Evolutionary conservation across 2,797 vertebrate genomes (phyloP).

Genomic region (Molothrus ater): DNA sequence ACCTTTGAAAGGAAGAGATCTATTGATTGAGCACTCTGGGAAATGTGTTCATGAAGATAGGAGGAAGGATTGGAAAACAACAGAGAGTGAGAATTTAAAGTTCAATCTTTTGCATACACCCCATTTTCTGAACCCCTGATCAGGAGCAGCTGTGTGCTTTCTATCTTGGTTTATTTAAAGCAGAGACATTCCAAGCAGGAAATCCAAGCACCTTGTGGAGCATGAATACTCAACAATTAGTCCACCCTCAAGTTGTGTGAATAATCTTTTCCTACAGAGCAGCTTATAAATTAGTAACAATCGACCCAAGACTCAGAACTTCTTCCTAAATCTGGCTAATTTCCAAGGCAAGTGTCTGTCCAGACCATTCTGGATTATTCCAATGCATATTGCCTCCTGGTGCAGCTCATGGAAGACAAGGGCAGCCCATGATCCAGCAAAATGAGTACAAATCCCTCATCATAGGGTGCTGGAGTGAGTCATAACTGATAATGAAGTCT

Average conservation of each 20-base stretch:
- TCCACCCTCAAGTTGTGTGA: not conserved
- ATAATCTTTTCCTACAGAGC: not conserved
- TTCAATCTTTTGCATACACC: not conserved
- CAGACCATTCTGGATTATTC: not conserved
- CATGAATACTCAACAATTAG: not conserved
- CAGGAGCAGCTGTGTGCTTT: not conserved
- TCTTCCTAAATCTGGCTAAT: not conserved
- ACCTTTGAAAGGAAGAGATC: not conserved
- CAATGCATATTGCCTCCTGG: not conserved
- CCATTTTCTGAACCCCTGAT: not conserved
- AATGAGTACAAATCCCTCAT: not conserved
- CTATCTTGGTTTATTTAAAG: not conserved
- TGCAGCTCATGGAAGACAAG: not conserved
- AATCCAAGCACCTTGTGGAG: not conserved
- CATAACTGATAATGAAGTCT: not conserved
- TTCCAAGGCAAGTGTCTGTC: not conserved
- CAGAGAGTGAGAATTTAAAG: not conserved
- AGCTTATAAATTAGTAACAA: not conserved
- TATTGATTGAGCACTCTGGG: not conserved
- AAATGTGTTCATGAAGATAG: not conserved
- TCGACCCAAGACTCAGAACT: not conserved
- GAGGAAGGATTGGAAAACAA: not conserved
- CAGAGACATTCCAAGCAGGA: not conserved
- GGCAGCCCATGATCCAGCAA: not conserved
- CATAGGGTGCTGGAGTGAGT: not conserved